A percentile compares a stretch with the other conserved stretches of the same genome.
Evolutionary conservation across 2,113 vertebrate genomes (phyloP).

Genomic region (Coracopsis vasa): DNA sequence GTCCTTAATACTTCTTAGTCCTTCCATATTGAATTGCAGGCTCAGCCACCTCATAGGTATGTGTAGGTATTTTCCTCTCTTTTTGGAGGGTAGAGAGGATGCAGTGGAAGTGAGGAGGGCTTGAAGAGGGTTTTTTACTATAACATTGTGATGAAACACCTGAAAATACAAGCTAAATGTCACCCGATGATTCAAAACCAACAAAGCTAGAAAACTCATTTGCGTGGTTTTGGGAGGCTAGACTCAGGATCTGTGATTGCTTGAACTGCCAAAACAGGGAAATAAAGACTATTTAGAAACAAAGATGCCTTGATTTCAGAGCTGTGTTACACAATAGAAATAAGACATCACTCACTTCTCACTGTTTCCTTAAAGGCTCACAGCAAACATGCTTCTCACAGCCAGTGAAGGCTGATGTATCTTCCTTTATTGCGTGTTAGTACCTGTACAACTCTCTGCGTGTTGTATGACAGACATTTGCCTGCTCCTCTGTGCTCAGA

Average conservation of each 20-base stretch:
- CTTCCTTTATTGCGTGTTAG: neutral
- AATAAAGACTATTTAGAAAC: slow-evolving; percentile 44
- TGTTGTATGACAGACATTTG: neutral
- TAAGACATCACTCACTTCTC: neutral
- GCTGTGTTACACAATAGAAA: neutral
- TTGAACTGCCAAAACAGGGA: neutral
- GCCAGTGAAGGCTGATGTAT: neutral
- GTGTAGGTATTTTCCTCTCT: neutral
- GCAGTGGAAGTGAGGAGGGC: neutral
- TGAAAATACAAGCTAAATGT: slow-evolving; percentile 8
- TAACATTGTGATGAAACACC: neutral
- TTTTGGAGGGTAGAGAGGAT: neutral
- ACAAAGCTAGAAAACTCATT: neutral
- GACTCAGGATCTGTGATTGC: neutral
- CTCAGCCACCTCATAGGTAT: neutral
- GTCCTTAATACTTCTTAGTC: neutral
- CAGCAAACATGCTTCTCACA: neutral
- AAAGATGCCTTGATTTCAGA: slow-evolving; percentile 15
- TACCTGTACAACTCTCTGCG: accelerated
- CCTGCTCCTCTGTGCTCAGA: neutral
- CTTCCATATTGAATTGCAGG: neutral
- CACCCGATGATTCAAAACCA: neutral
- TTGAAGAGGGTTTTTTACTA: neutral
- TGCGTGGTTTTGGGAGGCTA: neutral
- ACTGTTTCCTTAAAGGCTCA: neutral